Evolutionary conservation across 2,797 vertebrate species (phyloP), one percentile per base, ranked within the genome.

Genomic region (Bucorvus abyssinicus): DNA sequence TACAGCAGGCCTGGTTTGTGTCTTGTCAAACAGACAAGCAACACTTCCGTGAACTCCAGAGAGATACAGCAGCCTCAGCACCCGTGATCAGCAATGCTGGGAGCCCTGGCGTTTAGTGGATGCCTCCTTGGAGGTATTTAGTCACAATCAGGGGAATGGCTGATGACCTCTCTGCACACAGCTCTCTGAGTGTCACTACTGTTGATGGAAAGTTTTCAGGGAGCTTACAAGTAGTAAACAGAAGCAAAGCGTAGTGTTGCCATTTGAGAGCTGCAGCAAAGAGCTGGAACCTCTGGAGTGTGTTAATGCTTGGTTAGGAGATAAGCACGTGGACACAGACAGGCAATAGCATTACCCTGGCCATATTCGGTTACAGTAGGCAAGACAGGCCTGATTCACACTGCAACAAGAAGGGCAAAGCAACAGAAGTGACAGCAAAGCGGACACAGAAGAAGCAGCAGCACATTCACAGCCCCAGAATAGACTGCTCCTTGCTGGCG

Each of bases 341-440:
- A 83, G 68, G n/a, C 3, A 71, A 68, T 21, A 38, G 68, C 8
- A 23, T 71, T 73, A 64, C 90, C 50, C 84, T 23, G 67, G 47
- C 77, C 70, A 65, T 71, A 69, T 91, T 49, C 40, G 10, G 78
- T 94, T 87, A 82, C 63, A 3, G 84, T 91, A 81, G 22, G 75
- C 89, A 92, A 80, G 50, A 36, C 77, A 79, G 83, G 57, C 40
- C 93, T 29, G 52, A 69, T 61, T 87, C 74, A 74, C 52, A 50
- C 23, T 49, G 81, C 44, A 76, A 22, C 22, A 18, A 64, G 83
- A 93, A 94, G 82, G 93, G 77, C 83, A 94, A 89, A 87, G 82
- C 68, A 38, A 77, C 73, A 45, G 40, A 34, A 59, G 71, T 9
- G 80, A 50, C 60, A 89, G 68, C 3, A 1, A 70, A 74, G 74